Evolutionary conservation across 2,113 vertebrate genomes (phyloP), one percentile per base, ranked within the genome.

Genomic region (Rhinoptilus africanus): DNA sequence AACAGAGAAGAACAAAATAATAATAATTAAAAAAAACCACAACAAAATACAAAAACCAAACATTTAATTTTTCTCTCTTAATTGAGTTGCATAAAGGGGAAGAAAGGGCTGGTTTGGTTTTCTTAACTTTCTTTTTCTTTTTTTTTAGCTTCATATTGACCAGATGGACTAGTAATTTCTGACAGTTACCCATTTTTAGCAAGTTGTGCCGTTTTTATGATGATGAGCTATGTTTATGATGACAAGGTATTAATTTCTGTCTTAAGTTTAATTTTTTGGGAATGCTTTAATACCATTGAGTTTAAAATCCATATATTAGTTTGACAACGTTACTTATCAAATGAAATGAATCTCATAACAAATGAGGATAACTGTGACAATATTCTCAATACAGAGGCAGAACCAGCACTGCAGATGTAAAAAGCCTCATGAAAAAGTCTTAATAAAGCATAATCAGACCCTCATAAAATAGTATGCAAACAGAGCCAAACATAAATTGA

Each of bases 401-500:
- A 92, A 93, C 12, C 32, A 85, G n/a, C 41, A 60, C 41, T 77
- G 47, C 50, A 90, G 54, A 85, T 34, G 20, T 54, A 82, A 48
- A 79, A 95, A 85, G 41, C 45, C 22, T 80, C 57, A 73, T 53
- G 39, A 93, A 90, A 94, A 22, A 79, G 37, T 34, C 30, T 95
- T 93, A 93, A 88, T 82, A 95, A 83, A 93, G 53, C 53, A 79
- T 83, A 89, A 85, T 83, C 82, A 94, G 59, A 93, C 21, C 56
- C 19, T 59, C 50, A 39, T 37, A 76, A 79, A 94, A 88, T 69
- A 83, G 45, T 84, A 82, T 35, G 68, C 48, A 90, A 90, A 82
- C 32, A 93, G 63, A 96, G 71, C 14, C 22, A 83, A 24, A 14
- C 6, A 91, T 32, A 88, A 88, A 83, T 64, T 50, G 35, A 79